phyloP scores from a whole-genome alignment of 2,888 invertebrate species.

The Heliconius ethilla region DNA sequence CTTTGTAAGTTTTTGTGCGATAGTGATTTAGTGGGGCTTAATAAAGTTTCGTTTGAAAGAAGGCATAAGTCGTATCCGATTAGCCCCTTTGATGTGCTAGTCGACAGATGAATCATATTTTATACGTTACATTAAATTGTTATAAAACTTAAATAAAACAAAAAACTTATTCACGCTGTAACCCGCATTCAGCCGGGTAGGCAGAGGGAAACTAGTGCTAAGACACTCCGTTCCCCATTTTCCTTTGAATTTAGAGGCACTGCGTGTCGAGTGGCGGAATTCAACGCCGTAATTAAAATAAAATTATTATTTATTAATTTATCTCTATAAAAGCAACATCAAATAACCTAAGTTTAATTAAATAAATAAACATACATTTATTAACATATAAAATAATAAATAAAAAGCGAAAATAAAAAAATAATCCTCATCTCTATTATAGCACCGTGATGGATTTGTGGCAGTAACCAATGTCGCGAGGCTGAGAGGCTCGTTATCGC shows the following conservation, averaged over 20 bases:
- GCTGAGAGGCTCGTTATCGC: constrained; percentile 56
- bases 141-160: no score
- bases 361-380: neutral
- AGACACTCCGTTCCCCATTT: no score
- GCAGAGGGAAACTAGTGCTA: no score
- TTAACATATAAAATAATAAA: neutral
- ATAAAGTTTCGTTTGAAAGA: constrained; percentile 39
- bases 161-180: no score
- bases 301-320: no score
- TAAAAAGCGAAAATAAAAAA: neutral
- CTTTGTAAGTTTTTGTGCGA: constrained; percentile 48
- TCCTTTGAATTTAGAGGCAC: no score
- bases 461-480: constrained; percentile 30
- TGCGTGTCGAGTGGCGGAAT: no score
- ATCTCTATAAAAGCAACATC: no score
- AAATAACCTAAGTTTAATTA: no score
- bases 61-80: constrained; percentile 33
- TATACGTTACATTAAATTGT: neutral
- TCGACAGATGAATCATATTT: constrained; percentile 21
- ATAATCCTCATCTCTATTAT: neutral
- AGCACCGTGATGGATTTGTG: constrained; percentile 31
- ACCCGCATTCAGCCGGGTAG: no score
- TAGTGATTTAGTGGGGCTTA: constrained; percentile 46
- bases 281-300: no score
- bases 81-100: constrained; percentile 29